A percentile compares a stretch with the other conserved stretches of the same genome.
phyloP scores from a whole-genome alignment of 2,888 invertebrate species.

The Pterostichus madidus region DNA sequence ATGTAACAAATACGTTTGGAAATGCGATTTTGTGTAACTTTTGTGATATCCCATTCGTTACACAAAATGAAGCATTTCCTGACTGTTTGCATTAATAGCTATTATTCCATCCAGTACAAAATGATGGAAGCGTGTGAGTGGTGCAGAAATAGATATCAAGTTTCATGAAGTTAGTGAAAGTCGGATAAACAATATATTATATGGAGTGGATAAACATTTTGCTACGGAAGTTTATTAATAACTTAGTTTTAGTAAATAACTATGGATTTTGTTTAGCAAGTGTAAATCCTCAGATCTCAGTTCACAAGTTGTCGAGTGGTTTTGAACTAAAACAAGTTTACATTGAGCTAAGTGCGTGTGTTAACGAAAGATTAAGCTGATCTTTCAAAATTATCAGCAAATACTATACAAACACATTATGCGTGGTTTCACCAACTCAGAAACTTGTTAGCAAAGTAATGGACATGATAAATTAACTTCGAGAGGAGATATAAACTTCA shows the following conservation, averaged over 20 bases:
- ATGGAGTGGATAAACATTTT: conserved; percentile 18
- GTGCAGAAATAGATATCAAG: too few relatives aligned
- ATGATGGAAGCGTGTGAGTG: too few relatives aligned
- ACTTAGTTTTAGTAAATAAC: conserved; percentile 18
- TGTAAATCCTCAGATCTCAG: conserved; percentile 10
- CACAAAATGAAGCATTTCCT: too few relatives aligned
- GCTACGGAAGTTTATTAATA: conserved; percentile 18
- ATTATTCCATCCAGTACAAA: too few relatives aligned
- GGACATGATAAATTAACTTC: conserved; percentile 63
- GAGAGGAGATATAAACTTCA: conserved; percentile 52
- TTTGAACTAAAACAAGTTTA: conserved; percentile 46
- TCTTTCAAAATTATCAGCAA: conserved; percentile 59
- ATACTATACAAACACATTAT: conserved; percentile 61
- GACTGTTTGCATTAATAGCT: too few relatives aligned
- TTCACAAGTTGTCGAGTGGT: conserved; percentile 50
- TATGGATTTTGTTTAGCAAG: conserved; percentile 21
- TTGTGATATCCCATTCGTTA: too few relatives aligned
- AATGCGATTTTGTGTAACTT: too few relatives aligned
- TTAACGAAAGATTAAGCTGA: conserved; percentile 61
- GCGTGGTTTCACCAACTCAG: conserved; percentile 55
- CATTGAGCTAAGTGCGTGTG: conserved; percentile 50
- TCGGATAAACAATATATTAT: conserved; percentile 1
- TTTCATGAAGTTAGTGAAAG: conserved; percentile 1
- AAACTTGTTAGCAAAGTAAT: conserved; percentile 58
- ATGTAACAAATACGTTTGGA: too few relatives aligned